Evolutionary conservation across 2,888 invertebrate species (phyloP), one percentile per base, ranked within the genome.

Genomic region (Cancer borealis): DNA sequence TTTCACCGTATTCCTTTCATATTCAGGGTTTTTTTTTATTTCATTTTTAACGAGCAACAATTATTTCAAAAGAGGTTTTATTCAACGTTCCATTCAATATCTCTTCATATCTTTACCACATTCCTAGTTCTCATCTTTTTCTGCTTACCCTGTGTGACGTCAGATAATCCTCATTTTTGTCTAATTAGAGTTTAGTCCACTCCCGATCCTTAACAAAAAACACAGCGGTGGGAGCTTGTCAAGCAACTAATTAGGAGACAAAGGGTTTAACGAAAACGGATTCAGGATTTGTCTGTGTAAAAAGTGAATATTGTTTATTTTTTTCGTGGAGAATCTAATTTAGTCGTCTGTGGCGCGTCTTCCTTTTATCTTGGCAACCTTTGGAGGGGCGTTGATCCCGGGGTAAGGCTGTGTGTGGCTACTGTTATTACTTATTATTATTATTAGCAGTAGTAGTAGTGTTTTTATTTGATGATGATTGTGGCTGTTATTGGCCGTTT

Each of bases 191-290:
- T 66, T 17, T n/a, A 66, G 66, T 66, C 66, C 66, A 66, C 39
- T 39, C 39, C 2, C 39, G 39, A 39, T n/a, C 66, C 66, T n/a
- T 14, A 66, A 66, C 6, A 66, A n/a, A 66, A n/a, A 66, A 54
- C 3, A 6, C 17, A 66, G n/a, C 66, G n/a, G 66, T 8, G 66
- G 66, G 66, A 5, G 66, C 66, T 66, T 66, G 66, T 66, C 66
- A 66, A n/a, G 66, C 66, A n/a, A n/a, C n/a, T 66, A 66, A 66
- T 66, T 66, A 66, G 66, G n/a, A 14, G 66, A 66, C 66, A 66
- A 66, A 66, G 66, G 66, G n/a, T 66, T n/a, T 5, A 66, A n/a
- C 66, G 6, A 66, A 66, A 66, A 66, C n/a, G n/a, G 17, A n/a
- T 66, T 66, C 66, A n/a, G 66, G 66, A n/a, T n/a, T n/a, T 21